Base-by-base conservation (phyloP, 2,888 invertebrate species). In the Hipparchia semele region DNA sequence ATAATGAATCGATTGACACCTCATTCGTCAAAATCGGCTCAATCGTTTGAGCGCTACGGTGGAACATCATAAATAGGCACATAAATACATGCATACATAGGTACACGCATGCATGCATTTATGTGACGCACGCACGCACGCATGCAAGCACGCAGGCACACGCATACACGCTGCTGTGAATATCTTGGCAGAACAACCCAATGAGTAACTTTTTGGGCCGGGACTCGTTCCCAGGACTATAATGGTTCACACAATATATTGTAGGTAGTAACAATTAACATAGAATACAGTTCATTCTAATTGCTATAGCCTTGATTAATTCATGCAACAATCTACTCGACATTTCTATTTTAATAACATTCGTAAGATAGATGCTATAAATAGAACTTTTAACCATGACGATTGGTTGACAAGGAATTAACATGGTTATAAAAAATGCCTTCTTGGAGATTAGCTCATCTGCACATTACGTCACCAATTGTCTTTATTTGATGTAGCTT, bases 261-360 rank as follows among this genome's bases (percentile, higher is more conserved):
- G 1, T 39, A 39, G 39, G 39, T 39, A 39, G 49, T 49, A 49
- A 49, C 49, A 56, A 56, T 56, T 12, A 13, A 13, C 6, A n/a
- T 5, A 56, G 13, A 56, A 62, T 13, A 13, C 8, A 62, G 45
- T n/a, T 13, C 61, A n/a, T 45, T 23, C 33, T 65, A 60, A 60
- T 68, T 68, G 59, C 33, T 68, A 23, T 68, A 56, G 46, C 67
- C 68, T 59, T 60, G 59, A 68, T 68, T 59, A 33, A 59, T 59
- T 51, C 46, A 68, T 51, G 23, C 51, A 33, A 12, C 58, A 49
- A 46, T 68, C 59, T 46, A 56, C 56, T 10, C 5, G 45, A 49
- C 68, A 62, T 45, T 13, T 61, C 51, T 74, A 74, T 67, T 39
- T 39, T 70, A 69, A 66, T 69, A 69, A 65, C 1, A 60, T 54